Evolutionary conservation across 2,113 vertebrate genomes (phyloP).

Genomic region (Ammodytes marinus): DNA sequence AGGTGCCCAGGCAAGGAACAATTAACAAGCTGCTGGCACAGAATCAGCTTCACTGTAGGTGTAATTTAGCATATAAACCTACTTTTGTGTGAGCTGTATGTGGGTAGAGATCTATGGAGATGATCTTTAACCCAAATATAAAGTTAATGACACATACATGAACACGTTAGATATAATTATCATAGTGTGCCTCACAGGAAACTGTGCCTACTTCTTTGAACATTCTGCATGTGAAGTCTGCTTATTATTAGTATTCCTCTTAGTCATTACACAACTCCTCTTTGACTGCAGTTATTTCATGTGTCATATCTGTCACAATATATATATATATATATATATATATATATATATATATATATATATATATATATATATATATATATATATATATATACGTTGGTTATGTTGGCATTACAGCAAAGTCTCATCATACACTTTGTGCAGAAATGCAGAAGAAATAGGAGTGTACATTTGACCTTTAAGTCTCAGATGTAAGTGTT

Average conservation of each 20-base stretch:
- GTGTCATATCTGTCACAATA: too few relatives aligned
- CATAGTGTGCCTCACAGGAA: neutral
- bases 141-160: conserved; percentile 4
- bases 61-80: conserved; percentile 2
- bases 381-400: neutral
- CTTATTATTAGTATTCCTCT: neutral
- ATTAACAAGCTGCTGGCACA: conserved; percentile 16
- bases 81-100: neutral
- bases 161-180: conserved; percentile 9
- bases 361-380: too few relatives aligned
- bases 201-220: neutral
- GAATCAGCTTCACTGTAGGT: neutral
- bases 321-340: too few relatives aligned
- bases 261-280: neutral
- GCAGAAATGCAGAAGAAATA: neutral
- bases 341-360: too few relatives aligned
- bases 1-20: conserved; percentile 27
- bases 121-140: neutral
- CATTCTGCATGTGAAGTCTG: neutral
- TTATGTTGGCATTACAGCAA: neutral
- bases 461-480: neutral
- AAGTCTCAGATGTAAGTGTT: conserved; percentile 4
- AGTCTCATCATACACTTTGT: conserved; percentile 5
- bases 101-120: neutral
- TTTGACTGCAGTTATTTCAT: neutral